Evolutionary conservation across 2,113 vertebrate species (phyloP).

Genomic region (Sturnus vulgaris): DNA sequence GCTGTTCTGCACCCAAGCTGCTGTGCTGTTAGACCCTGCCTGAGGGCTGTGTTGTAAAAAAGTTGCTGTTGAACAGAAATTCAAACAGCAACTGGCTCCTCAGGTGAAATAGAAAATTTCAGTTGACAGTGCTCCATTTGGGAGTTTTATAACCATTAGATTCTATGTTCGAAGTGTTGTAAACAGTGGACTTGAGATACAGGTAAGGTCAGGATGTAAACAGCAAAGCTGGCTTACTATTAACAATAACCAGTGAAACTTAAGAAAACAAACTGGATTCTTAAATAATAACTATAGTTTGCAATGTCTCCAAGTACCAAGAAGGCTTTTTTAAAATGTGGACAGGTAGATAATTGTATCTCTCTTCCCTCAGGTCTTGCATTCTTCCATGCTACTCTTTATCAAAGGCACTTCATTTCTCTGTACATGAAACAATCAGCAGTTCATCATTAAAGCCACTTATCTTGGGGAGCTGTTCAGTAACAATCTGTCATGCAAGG

Average conservation of each 20-base stretch:
- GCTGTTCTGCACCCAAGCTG: neutral
- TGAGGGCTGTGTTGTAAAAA: slow-evolving; percentile 39
- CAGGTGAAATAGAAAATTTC: slow-evolving; percentile 40
- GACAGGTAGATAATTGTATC: neutral
- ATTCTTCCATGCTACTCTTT: neutral
- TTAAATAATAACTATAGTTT: neutral
- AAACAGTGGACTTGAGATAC: neutral
- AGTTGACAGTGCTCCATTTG: slow-evolving; percentile 37
- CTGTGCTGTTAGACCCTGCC: slow-evolving; percentile 21
- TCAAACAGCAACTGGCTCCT: neutral
- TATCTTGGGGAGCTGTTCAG: slow-evolving; percentile 6
- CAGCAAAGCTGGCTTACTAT: neutral
- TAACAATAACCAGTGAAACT: neutral
- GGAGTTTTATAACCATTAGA: slow-evolving; percentile 17
- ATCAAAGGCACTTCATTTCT: slow-evolving; percentile 5
- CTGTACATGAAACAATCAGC: neutral
- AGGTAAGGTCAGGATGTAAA: neutral
- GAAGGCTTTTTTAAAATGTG: neutral
- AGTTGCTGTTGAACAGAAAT: slow-evolving; percentile 44
- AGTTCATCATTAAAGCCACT: slow-evolving; percentile 23
- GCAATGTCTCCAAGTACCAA: neutral
- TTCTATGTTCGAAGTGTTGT: neutral
- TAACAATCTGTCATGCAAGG: neutral
- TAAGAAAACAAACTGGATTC: neutral
- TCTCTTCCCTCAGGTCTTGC: neutral